phyloP scores from a whole-genome alignment of 2,797 vertebrate species.

The Pangasius larnaudii region DNA sequence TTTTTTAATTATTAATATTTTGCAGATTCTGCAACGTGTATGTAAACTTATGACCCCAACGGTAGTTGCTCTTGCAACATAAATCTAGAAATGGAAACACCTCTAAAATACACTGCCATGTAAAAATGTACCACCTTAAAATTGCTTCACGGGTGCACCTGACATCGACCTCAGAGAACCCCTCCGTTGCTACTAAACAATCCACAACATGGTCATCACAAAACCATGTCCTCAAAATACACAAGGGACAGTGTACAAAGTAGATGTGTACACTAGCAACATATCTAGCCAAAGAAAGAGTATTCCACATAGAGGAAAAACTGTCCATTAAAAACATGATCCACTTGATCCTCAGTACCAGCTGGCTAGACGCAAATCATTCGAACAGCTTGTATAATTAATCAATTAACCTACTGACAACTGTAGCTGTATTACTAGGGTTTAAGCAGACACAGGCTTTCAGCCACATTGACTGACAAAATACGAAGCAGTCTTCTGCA shows the following conservation, averaged over 20 bases:
- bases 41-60: too few species aligned
- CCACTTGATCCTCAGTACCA: not conserved
- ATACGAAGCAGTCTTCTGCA: not conserved
- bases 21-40: too few species aligned
- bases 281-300: not conserved
- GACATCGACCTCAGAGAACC: not conserved
- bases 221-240: conserved; percentile 32
- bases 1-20: too few species aligned
- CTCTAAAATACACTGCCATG: not conserved
- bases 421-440: not conserved
- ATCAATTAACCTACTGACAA: not conserved
- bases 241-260: conserved; percentile 6
- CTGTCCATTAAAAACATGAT: not conserved
- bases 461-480: not conserved
- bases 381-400: not conserved
- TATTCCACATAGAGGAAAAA: not conserved
- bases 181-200: conserved; percentile 26
- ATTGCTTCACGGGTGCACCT: not conserved
- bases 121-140: conserved; percentile 14
- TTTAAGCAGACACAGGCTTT: not conserved
- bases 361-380: not conserved
- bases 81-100: not conserved
- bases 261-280: not conserved
- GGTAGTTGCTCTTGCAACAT: too few species aligned
- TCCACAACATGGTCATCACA: conserved; percentile 24